Base-by-base conservation (phyloP, 92 coral and sea anemone genomes). In the Bergia puertoricense region DNA sequence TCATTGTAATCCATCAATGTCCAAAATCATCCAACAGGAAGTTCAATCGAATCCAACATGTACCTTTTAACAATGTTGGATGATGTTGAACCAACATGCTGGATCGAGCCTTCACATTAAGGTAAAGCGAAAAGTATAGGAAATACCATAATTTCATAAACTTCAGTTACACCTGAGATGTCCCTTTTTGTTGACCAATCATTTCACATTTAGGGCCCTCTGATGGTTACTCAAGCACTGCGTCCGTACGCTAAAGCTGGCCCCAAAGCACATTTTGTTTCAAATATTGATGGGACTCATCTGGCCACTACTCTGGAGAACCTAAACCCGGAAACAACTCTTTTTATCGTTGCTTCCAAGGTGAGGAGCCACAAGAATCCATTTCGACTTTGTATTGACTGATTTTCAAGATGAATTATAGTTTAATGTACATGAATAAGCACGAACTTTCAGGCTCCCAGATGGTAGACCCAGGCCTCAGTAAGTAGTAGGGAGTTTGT, bases 201-300 rank as follows among this genome's bases (percentile, higher is more conserved):
- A 1, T 74, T 73, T 81, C 13, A 15, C 46, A 43, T 36, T 48
- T 38, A 96, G 99, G 99, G 99, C 56, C 99, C 99, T 6, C 91
- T 92, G 23, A 96, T 96, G 99, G 99, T 96, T 22, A 96, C 99
- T 38, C 98, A 96, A 85, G 98, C 99, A 0, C 92, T 96, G 22
- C 92, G 93, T 89, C 99, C 99, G 16, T 96, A 91, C 77, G 91
- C 95, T 42, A 92, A 93, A 42, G 90, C 81, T 40, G 98, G 92
- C 2, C 96, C 94, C 7, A 84, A 91, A 91, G 99, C 96, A 37
- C 99, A 95, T 86, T 96, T 95, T 92, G 94, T 96, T 43, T 96
- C 99, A 88, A 96, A 96, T 85, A 96, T 96, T 90, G 99, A 96
- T 76, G 99, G 99, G 16, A 96, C 99, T 37, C 99, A 96, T 82